Base-by-base conservation (phyloP, 2,113 vertebrate species). In the Ailuropoda melanoleuca region DNA sequence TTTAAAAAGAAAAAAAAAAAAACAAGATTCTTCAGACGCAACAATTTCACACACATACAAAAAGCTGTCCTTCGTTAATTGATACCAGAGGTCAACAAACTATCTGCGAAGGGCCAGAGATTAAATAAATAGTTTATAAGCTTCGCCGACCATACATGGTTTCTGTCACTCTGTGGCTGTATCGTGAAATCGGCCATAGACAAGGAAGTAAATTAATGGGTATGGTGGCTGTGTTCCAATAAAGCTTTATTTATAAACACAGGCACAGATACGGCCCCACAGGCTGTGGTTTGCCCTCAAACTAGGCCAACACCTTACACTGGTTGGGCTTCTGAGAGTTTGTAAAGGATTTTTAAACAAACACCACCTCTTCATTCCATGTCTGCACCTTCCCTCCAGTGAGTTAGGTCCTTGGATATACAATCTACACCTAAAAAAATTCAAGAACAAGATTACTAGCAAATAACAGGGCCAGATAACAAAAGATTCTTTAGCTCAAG, bases 301-400 rank as follows among this genome's bases (percentile, higher is more conserved):
- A 66, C 53, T 37, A 87, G 11, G 34, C 19, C n/a, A 94, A 84
- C 14, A 94, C 8, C 29, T 92, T 86, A 89, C 4, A 34, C 43
- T 82, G 58, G 6, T 43, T 88, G 37, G 34, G 23, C 23, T 92
- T 72, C 31, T 77, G n/a, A 60, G 39, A 85, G 39, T 75, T 34
- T 90, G 26, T 50, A 88, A 85, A 84, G n/a, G 29, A 85, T 81
- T 96, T 89, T 97, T n/a, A 91, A 85, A 78, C 31, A 53, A 84
- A 74, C 31, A 55, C 26, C 9, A 77, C 6, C 56, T 81, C 55
- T 64, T 81, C 55, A 87, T 78, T 90, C 31, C 88, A 13, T 26
- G 23, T 24, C 48, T 3, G 82, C 6, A 64, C 23, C 50, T 29
- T 46, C 18, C 19, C 68, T 85, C 62, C 29, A 74, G 18, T 70